Base-by-base conservation (phyloP, 2,113 vertebrate species). In the Catharus fuscescens region DNA sequence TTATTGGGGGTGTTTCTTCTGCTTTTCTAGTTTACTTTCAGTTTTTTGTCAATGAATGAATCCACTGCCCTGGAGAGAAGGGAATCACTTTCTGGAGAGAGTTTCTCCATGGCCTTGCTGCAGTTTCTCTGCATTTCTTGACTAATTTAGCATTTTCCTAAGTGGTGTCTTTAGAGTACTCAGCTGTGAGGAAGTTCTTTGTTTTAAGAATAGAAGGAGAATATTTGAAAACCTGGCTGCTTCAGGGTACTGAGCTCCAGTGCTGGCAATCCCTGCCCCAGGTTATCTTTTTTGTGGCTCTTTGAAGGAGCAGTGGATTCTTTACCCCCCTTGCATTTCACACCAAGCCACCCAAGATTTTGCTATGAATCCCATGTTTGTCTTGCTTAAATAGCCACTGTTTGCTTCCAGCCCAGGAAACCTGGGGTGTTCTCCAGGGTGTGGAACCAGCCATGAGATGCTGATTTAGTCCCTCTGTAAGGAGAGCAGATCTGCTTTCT, bases 401-500 rank as follows among this genome's bases (percentile, higher is more conserved):
- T 52, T 66, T 57, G 5, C 32, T 40, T 83, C 45, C 34, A 72
- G 67, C 78, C 54, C 38, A 47, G 90, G 26, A 53, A 56, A 38
- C 2, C 6, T 29, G 67, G 38, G 44, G 9, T 90, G 56, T 44
- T 36, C 21, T 76, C 66, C 84, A 67, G 67, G 36, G 6, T 86
- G 53, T 83, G 70, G 64, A 87, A 10, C 64, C 86, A 76, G 60
- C 59, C 64, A 42, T 1, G 16, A 84, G 90, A 34, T 0, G 2
- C 81, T 91, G 73, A 52, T 87, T 67, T 57, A 53, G 65, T 38
- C 53, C 38, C 70, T 80, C 52, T 7, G 2, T 64, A 8, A 80
- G 86, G 88, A 80, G 56, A 80, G 31, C 74, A 67, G 56, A 38
- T 91, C 77, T 88, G 32, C 53, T 93, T 80, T 80, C 82, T 95